phyloP scores from a whole-genome alignment of 2,113 vertebrate species.

The Ictalurus punctatus region DNA sequence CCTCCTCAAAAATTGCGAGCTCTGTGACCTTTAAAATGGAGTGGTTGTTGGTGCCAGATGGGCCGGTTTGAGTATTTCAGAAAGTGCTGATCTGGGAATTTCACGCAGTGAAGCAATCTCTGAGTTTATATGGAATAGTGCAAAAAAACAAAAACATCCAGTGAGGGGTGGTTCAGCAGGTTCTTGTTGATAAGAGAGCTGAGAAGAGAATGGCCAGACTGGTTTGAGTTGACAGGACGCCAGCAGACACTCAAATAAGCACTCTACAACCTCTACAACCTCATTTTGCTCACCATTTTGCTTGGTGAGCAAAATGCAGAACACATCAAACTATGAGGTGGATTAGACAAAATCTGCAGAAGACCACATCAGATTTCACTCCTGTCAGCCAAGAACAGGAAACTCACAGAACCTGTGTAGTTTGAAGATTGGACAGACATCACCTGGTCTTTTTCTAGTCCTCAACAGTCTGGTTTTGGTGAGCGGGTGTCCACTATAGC shows the following conservation, averaged over 20 bases:
- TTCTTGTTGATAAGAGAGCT: background rate
- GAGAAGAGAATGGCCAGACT: too few species aligned
- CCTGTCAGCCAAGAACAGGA: background rate
- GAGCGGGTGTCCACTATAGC: background rate
- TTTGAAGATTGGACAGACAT: background rate
- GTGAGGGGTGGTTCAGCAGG: background rate
- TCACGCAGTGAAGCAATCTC: background rate
- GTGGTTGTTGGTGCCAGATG: too few species aligned
- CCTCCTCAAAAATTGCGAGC: background rate
- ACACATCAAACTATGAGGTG: background rate
- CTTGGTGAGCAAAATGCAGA: background rate
- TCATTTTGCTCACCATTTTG: too few species aligned
- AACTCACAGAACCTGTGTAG: background rate
- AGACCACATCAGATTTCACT: background rate
- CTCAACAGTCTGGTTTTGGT: background rate
- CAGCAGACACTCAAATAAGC: background rate
- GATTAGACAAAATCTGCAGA: background rate
- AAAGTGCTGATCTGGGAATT: background rate
- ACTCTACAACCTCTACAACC: background rate
- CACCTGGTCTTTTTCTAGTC: background rate
- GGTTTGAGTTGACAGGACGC: background rate
- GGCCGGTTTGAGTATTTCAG: background rate
- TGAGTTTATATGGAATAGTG: background rate
- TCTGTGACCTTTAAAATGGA: background rate
- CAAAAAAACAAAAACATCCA: background rate